Evolutionary conservation across 2,113 vertebrate genomes (phyloP).

Genomic region (Boulengeromyrus knoepffleri): DNA sequence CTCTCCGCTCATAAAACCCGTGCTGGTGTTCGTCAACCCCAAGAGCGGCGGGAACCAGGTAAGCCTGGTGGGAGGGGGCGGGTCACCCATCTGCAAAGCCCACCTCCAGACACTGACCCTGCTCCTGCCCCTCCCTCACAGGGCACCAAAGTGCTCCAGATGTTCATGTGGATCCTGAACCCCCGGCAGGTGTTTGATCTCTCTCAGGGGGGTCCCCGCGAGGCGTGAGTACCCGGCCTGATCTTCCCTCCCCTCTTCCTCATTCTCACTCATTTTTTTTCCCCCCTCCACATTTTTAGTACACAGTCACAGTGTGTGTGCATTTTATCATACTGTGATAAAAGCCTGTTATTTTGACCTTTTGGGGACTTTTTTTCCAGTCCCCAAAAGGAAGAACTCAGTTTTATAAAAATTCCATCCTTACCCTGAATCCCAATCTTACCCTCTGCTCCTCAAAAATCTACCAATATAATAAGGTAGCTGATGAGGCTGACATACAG

Average conservation of each 20-base stretch:
- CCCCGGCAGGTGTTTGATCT: conserved; percentile 97
- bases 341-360: neutral
- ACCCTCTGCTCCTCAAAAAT: too few relatives aligned
- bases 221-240: conserved; percentile 74
- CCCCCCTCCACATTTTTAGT: neutral
- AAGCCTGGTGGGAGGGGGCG: neutral
- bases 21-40: conserved; percentile 96
- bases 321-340: neutral
- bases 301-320: neutral
- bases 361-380: neutral
- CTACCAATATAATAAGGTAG: too few relatives aligned
- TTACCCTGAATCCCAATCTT: neutral
- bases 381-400: neutral
- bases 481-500: neutral
- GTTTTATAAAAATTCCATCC: neutral
- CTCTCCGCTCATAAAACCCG: conserved; percentile 93
- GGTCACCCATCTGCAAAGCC: neutral
- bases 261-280: neutral
- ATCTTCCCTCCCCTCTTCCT: neutral
- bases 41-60: conserved; percentile 98
- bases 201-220: conserved; percentile 87
- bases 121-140: conserved; percentile 36
- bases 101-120: neutral
- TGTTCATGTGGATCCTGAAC: conserved; percentile 98
- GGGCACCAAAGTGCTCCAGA: conserved; percentile 93